These are phyloP conservation scores for Hylaeus volcanicus DNA, from an alignment of 1,140 invertebrate species.

Conservation along the genomic window DNA sequence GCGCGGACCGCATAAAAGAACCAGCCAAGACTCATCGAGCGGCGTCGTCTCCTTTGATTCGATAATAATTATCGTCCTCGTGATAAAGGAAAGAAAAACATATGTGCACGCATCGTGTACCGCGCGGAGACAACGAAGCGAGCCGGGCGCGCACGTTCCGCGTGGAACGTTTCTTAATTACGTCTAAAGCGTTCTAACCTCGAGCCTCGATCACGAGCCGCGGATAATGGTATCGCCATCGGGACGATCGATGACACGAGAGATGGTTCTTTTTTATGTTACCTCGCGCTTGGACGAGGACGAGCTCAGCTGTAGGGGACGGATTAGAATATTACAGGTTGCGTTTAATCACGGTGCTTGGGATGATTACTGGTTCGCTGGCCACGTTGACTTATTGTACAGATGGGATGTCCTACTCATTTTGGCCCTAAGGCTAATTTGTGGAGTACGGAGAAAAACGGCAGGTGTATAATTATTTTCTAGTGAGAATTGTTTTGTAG, in stretches of 20 bases:
- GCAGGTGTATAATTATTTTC: no score
- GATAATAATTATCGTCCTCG: conserved; percentile 59
- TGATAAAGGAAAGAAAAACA: conserved; percentile 7
- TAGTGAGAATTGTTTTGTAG: no score
- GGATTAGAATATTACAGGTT: no score
- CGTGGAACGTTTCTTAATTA: conserved; percentile 37
- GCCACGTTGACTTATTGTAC: no score
- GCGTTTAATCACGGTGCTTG: no score
- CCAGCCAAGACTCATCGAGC: conserved; percentile 12
- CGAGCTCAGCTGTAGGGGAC: no score
- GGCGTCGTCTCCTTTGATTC: conserved; percentile 51
- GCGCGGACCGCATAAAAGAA: conserved; percentile 33
- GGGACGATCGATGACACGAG: conserved; percentile 3
- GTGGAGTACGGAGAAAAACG: no score
- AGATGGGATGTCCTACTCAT: no score
- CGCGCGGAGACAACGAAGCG: conserved; percentile 38
- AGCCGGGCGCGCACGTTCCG: not conserved
- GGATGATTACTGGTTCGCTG: no score
- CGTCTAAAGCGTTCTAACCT: conserved; percentile 29
- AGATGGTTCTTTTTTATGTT: not conserved
- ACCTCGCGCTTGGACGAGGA: not conserved
- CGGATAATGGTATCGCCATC: conserved; percentile 13
- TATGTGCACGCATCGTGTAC: not conserved
- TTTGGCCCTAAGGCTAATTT: no score
- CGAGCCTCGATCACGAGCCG: conserved; percentile 1